Conservation (phyloP, 2,797 vertebrate species). For the Gadopsis marmoratus region DNA sequence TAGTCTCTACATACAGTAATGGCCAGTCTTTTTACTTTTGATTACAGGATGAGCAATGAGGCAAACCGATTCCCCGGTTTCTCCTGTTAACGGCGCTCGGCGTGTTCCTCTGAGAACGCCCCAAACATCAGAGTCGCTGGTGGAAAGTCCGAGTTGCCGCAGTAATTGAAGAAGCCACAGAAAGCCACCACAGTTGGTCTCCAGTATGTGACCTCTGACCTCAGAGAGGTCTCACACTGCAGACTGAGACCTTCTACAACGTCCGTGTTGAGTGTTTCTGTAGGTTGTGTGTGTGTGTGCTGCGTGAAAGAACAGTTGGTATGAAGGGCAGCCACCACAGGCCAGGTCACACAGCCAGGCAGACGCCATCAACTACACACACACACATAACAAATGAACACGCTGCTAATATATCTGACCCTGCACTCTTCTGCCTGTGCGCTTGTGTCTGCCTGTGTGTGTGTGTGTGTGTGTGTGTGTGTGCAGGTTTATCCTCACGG, state of each 20-base stretch:
- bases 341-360: constrained; percentile 57
- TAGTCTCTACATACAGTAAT: background rate
- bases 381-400: constrained; percentile 23
- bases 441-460: background rate
- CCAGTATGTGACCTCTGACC: constrained; percentile 56
- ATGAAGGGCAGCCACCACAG: constrained; percentile 65
- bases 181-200: constrained; percentile 50
- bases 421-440: background rate
- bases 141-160: background rate
- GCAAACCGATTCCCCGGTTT: background rate
- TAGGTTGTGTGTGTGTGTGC: constrained; percentile 3
- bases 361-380: constrained; percentile 56
- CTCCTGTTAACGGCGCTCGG: background rate
- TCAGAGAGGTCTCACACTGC: background rate
- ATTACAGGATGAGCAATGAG: background rate
- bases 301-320: constrained; percentile 73
- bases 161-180: constrained; percentile 40
- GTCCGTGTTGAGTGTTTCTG: constrained; percentile 9
- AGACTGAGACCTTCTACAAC: constrained; percentile 40
- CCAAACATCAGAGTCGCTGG: background rate
- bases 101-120: background rate
- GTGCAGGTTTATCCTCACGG: constrained; percentile 90
- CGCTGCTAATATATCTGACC: constrained; percentile 8
- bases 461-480: constrained; percentile 85
- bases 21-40: background rate